Evolutionary conservation across 2,797 vertebrate species (phyloP).

Genomic region (Australoheros facetus): DNA sequence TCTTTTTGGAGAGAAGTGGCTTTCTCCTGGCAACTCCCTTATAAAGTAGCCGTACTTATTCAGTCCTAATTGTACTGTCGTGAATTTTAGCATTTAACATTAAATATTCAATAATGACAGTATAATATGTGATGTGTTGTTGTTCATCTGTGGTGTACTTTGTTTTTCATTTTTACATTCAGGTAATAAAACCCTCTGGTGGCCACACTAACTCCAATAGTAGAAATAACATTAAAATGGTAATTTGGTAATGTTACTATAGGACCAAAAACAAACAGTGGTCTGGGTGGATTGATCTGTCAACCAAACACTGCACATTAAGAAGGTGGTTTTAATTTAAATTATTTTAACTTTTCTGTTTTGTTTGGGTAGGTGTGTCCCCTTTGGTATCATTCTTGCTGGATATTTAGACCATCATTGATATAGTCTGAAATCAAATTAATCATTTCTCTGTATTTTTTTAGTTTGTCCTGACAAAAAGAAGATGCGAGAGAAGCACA

Average conservation of each 20-base stretch:
- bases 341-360: slow-evolving; percentile 1
- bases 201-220: background rate
- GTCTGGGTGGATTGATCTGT: background rate
- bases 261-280: background rate
- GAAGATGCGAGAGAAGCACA: background rate
- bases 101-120: too few species aligned
- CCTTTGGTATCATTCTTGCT: background rate
- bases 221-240: background rate
- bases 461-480: background rate
- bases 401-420: background rate
- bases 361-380: background rate
- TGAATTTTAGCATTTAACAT: too few species aligned
- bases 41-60: background rate
- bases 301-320: background rate
- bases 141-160: background rate
- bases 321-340: background rate
- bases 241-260: background rate
- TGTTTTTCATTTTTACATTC: background rate
- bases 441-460: background rate
- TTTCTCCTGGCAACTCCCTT: background rate
- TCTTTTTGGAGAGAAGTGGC: background rate
- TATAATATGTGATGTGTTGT: background rate
- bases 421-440: background rate
- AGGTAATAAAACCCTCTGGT: background rate
- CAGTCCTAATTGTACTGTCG: background rate